Evolutionary conservation across 2,797 vertebrate species (phyloP).

Genomic region (Melopsittacus undulatus): DNA sequence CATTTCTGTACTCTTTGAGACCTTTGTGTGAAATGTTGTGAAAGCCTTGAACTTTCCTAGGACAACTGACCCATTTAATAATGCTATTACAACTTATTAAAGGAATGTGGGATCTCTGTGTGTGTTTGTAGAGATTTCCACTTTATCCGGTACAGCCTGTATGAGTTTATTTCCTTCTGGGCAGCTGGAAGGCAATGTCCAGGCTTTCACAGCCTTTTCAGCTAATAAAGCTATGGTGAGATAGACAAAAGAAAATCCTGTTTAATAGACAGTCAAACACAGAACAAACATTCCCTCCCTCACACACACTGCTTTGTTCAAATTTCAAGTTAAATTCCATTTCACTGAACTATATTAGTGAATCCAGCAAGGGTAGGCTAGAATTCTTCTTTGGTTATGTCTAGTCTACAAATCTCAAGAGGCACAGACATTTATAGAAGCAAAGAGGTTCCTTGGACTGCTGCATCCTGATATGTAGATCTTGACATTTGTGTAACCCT

Average conservation of each 20-base stretch:
- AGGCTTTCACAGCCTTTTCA: background rate
- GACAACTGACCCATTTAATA: background rate
- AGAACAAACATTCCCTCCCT: background rate
- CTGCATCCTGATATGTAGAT: background rate
- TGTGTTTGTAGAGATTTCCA: background rate
- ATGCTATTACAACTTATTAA: background rate
- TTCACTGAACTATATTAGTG: background rate
- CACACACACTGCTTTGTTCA: background rate
- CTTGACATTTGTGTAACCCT: background rate
- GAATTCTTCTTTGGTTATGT: background rate
- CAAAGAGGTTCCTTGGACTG: background rate
- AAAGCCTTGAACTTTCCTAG: background rate
- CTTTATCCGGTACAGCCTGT: background rate
- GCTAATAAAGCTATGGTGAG: background rate
- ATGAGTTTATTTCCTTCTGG: background rate
- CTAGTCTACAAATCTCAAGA: background rate
- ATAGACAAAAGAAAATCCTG: background rate
- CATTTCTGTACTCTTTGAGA: background rate
- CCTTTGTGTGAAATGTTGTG: background rate
- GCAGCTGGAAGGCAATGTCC: background rate
- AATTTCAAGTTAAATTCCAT: slow-evolving; percentile 30
- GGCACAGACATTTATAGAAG: background rate
- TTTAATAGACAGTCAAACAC: background rate
- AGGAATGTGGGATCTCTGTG: background rate
- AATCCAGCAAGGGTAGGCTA: background rate